Percentiles rank a stretch among this genome's conserved stretches.
These are phyloP conservation scores for Heliopora coerulea DNA, from an alignment of 92 coral and sea anemone genomes.

Conservation along the genomic window DNA sequence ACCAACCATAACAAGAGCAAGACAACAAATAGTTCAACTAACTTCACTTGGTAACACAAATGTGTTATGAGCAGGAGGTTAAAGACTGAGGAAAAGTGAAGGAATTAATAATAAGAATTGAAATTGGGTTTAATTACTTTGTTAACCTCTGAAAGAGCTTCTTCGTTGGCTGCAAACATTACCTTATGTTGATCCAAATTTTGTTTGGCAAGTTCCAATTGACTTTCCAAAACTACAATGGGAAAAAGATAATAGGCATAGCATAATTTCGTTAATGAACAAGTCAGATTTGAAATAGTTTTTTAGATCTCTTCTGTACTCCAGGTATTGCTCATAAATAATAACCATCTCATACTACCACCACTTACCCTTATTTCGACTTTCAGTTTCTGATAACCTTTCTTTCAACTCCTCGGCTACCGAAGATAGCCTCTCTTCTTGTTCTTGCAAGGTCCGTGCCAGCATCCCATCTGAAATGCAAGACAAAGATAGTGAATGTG, in stretches of 20 bases:
- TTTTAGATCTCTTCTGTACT: too few relatives aligned
- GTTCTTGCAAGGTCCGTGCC: slow-evolving; percentile 62
- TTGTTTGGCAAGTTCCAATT: slow-evolving; percentile 76
- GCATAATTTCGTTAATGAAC: too few relatives aligned
- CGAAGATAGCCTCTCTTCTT: slow-evolving; percentile 58
- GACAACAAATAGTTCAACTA: too few relatives aligned
- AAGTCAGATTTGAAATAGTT: too few relatives aligned
- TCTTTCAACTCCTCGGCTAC: slow-evolving; percentile 66
- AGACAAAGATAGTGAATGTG: too few relatives aligned
- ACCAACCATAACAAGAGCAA: too few relatives aligned
- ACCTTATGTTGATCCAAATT: slow-evolving; percentile 89
- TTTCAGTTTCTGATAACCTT: slow-evolving; percentile 67
- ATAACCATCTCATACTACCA: too few relatives aligned
- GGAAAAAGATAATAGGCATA: not conserved
- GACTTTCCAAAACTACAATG: slow-evolving; percentile 73
- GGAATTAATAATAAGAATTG: not conserved
- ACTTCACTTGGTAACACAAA: too few relatives aligned
- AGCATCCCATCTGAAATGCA: slow-evolving; percentile 39
- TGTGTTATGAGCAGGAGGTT: too few relatives aligned
- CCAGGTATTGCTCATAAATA: too few relatives aligned
- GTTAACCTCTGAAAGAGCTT: slow-evolving; percentile 75
- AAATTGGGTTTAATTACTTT: slow-evolving; percentile 43
- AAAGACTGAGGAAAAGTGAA: not conserved
- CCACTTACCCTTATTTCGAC: slow-evolving; percentile 62
- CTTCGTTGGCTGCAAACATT: slow-evolving; percentile 86